Conservation (phyloP, 2,888 invertebrate genomes). For the Marasmarcha lunaedactyla region DNA sequence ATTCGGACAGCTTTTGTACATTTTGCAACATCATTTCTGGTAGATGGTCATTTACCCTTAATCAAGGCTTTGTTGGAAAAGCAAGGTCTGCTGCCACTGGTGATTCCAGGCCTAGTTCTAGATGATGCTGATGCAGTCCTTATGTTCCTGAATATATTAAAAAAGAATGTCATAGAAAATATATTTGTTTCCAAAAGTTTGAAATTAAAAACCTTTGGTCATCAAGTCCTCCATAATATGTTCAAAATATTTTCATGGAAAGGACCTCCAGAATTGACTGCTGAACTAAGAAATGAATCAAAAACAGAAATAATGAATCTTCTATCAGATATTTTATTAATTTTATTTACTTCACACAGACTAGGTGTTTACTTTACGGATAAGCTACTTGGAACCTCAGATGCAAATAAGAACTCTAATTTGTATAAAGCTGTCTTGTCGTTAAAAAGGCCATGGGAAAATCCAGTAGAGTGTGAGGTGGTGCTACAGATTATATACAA, state of each 20-base stretch:
- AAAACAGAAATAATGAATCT: slow-evolving; percentile 61
- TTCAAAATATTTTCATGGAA: slow-evolving; percentile 81
- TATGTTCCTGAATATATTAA: slow-evolving; percentile 75
- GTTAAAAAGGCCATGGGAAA: slow-evolving; percentile 77
- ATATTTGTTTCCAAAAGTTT: slow-evolving; percentile 76
- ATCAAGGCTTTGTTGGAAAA: slow-evolving; percentile 79
- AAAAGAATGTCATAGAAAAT: slow-evolving; percentile 76
- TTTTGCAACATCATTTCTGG: slow-evolving; percentile 80
- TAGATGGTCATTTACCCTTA: slow-evolving; percentile 76
- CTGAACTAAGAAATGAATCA: slow-evolving; percentile 36
- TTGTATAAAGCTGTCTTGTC: slow-evolving; percentile 74
- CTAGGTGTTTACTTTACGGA: slow-evolving; percentile 83
- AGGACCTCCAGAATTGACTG: slow-evolving; percentile 68
- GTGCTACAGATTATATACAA: slow-evolving; percentile 73
- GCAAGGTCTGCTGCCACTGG: slow-evolving; percentile 71
- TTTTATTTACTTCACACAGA: slow-evolving; percentile 80
- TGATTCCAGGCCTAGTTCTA: slow-evolving; percentile 74
- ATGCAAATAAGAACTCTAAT: slow-evolving; percentile 70
- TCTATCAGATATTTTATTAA: slow-evolving; percentile 77
- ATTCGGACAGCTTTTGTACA: slow-evolving; percentile 81
- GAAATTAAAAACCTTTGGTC: slow-evolving; percentile 79
- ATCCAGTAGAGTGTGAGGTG: slow-evolving; percentile 73
- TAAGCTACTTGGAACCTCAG: slow-evolving; percentile 71
- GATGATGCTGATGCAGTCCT: slow-evolving; percentile 76
- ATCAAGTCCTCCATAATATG: slow-evolving; percentile 74